Evolutionary conservation across 2,797 vertebrate species (phyloP), one percentile per base, ranked within the genome.

Genomic region (Etheostoma perlongum): DNA sequence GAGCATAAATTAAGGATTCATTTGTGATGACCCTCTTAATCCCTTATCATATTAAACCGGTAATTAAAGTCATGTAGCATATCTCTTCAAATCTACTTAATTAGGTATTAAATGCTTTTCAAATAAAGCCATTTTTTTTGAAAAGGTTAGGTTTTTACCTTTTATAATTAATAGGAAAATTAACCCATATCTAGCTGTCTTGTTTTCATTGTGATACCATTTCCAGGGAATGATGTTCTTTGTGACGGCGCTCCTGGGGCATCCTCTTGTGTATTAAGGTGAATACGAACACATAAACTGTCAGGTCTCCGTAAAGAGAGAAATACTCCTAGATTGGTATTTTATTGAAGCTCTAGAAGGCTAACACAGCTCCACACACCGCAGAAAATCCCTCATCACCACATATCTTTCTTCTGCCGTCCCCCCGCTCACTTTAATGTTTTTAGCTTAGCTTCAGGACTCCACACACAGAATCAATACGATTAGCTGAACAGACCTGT

Each of bases 401-500:
- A 44, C 76, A 30, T 42, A 33, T 60, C 70, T 15, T 47, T n/a
- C 19, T 19, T 13, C 55, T 15, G 51, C 70, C 8, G n/a, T 47
- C 55, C 44, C 64, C 57, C 52, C 67, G 15, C 63, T 70, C 69
- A 42, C 72, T 73, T 64, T 73, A 62, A 72, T 75, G 81, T 63
- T 76, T 79, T 77, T 60, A 72, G 55, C 60, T 72, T 70, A 53
- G 79, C 76, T 75, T 27, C 74, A 55, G 74, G 74, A 67, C 55
- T 70, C 10, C 15, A 23, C 5, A n/a, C 12, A 44, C 40, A 36
- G 67, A 88, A 86, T 86, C 86, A 82, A 79, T 88, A 74, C n/a
- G 47, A 72, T 77, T 77, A 79, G 63, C 21, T 48, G 23, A 40
- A 21, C 66, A 27, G 53, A 60, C 65, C 23, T 57, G 79, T 76